A percentile compares a stretch with the other conserved stretches of the same genome.
Conservation (phyloP, 1,140 invertebrate genomes). For the Batillaria attramentaria region DNA sequence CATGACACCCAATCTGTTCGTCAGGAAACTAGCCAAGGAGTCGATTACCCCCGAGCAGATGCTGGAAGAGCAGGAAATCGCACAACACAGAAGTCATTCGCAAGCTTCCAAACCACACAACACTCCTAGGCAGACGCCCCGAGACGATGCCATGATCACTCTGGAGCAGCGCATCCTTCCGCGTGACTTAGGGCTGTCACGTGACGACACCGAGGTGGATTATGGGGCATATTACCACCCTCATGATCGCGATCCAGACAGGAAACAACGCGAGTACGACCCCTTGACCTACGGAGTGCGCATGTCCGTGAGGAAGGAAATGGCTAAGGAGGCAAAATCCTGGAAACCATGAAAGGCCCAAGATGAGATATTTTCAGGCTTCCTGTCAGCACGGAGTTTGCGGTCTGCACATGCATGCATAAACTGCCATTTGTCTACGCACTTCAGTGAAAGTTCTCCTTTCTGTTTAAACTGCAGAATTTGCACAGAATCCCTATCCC, state of each 20-base stretch:
- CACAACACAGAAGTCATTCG: background rate
- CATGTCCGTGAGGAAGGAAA: conserved; percentile 19
- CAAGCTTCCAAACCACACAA: background rate
- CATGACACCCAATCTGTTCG: conserved; percentile 19
- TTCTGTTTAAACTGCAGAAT: no score
- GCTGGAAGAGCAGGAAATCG: background rate
- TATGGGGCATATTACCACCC: conserved; percentile 20
- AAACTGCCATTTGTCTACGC: no score
- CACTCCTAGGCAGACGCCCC: background rate
- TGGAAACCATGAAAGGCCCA: background rate
- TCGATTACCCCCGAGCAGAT: background rate
- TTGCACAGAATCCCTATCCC: no score
- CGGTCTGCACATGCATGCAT: no score
- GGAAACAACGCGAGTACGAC: conserved; percentile 17
- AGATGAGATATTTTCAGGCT: no score
- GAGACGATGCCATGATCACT: background rate
- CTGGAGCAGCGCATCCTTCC: no score
- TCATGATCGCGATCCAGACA: background rate
- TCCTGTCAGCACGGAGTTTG: no score
- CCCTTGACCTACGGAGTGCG: conserved; percentile 27
- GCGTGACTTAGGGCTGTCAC: background rate
- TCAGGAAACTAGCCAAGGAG: conserved; percentile 22
- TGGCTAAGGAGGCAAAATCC: conserved; percentile 9
- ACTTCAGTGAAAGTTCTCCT: no score
- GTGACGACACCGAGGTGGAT: conserved; percentile 24